Base-by-base conservation (phyloP, 2,888 invertebrate genomes). In the Melinaea marsaeus region DNA sequence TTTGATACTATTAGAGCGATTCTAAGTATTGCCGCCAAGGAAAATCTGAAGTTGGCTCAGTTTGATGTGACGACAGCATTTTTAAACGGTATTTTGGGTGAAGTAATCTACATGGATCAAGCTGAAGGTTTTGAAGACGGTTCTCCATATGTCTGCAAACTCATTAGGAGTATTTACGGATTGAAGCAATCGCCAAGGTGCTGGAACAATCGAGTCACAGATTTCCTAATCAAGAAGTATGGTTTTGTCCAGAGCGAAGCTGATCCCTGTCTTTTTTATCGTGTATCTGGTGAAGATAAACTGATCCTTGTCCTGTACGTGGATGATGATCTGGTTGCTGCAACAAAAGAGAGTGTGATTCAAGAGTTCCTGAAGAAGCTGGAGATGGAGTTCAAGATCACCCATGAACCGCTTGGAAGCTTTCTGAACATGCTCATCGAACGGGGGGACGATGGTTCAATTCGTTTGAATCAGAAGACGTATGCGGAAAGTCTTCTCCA, bases 31-130 rank as follows among this genome's bases (percentile, higher is more conserved):
- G 57, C 57, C n/a, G 57, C 57, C n/a, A 13, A 13, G 7, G 42
- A 57, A 6, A 22, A 57, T 13, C 22, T 13, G 22, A n/a, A 57
- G 22, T 37, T 57, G 7, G 13, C 13, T 35, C 22, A 37, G 5
- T 57, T 57, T 57, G 57, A 57, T 35, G 37, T 57, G n/a, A 45
- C 37, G 42, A 57, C 57, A n/a, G 57, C 57, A 37, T 57, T 57
- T 35, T 42, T 57, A 42, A 37, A 57, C 42, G 57, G 57, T 22
- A 42, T 37, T 13, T 42, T 57, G 42, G n/a, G 11, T 7, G 57
- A 57, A 35, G 45, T 37, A 13, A 57, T 57, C 13, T 57, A 13
- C 42, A 45, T 45, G 57, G n/a, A 57, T 5, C 37, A 6, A 13
- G 13, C 57, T 13, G 37, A 42, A n/a, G 22, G 37, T 4, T 37